phyloP scores from a whole-genome alignment of 2,797 vertebrate genomes.

The Coluber constrictor region DNA sequence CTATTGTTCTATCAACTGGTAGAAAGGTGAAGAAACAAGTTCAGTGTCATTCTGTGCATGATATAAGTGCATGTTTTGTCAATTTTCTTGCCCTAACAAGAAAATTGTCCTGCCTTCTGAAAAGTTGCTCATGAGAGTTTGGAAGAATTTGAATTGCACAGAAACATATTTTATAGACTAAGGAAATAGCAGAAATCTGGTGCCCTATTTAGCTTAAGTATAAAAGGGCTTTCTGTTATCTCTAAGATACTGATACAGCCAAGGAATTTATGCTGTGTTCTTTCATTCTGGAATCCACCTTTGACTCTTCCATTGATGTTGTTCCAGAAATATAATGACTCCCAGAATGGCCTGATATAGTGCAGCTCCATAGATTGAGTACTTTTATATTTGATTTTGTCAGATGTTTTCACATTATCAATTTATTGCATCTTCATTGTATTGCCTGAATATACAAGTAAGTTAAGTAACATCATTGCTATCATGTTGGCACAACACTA shows the following conservation, averaged over 20 bases:
- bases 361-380: background rate
- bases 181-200: background rate
- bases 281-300: background rate
- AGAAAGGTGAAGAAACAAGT: background rate
- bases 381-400: background rate
- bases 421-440: background rate
- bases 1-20: background rate
- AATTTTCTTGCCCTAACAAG: background rate
- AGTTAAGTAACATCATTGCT: background rate
- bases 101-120: background rate
- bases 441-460: background rate
- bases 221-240: background rate
- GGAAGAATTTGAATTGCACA: background rate
- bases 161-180: background rate
- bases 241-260: background rate
- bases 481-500: background rate
- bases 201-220: background rate
- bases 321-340: too few relatives aligned
- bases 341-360: background rate
- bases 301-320: background rate
- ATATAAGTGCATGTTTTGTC: background rate
- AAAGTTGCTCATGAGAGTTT: background rate
- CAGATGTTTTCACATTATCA: background rate
- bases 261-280: background rate
- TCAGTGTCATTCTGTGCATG: background rate